These are phyloP conservation scores for Berghia stephanieae DNA, from an alignment of 1,140 invertebrate species.

Conservation along the genomic window DNA sequence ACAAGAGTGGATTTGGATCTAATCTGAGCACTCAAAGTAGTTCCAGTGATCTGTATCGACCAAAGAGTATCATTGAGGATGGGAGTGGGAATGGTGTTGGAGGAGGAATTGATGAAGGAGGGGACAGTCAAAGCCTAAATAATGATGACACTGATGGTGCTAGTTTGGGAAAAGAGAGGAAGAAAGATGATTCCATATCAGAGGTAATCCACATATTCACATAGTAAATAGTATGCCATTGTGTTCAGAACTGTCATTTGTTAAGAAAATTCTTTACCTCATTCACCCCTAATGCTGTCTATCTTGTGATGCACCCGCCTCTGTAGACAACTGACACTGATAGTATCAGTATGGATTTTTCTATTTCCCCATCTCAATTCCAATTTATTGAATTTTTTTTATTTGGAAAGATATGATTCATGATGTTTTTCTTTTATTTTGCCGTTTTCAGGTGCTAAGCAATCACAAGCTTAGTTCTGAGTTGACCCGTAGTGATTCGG, in stretches of 20 bases:
- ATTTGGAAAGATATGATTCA: no score
- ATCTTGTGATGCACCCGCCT: no score
- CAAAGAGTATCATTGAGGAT: conserved; percentile 29
- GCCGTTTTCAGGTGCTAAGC: not conserved
- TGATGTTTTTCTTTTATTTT: not conserved
- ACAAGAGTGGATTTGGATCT: conserved; percentile 33
- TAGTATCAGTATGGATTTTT: no score
- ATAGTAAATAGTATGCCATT: no score
- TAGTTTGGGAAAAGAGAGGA: no score
- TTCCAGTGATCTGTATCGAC: conserved; percentile 49
- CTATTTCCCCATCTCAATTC: no score
- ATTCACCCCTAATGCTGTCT: no score
- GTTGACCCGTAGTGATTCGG: conserved; percentile 36
- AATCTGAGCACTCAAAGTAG: conserved; percentile 53
- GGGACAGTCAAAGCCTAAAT: conserved; percentile 24
- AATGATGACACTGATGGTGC: not conserved
- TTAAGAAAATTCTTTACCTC: no score
- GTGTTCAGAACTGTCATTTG: no score
- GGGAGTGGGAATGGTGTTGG: conserved; percentile 14
- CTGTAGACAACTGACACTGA: no score
- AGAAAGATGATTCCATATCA: conserved; percentile 11
- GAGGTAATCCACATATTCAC: no score
- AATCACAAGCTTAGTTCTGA: not conserved
- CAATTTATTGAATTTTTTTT: no score
- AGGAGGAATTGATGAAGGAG: conserved; percentile 33